phyloP scores from a whole-genome alignment of 2,888 invertebrate species.

The Brassicogethes aeneus region DNA sequence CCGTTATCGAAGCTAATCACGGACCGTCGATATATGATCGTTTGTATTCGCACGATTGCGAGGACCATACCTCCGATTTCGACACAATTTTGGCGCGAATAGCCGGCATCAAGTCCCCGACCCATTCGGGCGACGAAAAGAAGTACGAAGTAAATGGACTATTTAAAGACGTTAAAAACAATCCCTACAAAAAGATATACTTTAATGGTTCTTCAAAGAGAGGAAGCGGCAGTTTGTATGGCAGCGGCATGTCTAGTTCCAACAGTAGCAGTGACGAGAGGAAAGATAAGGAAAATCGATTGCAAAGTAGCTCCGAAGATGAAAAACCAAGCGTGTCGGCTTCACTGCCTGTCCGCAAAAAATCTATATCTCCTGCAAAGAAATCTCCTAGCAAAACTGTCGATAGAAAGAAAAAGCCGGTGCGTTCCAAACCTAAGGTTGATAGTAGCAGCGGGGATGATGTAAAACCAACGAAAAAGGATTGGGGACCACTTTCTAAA shows the following conservation, averaged over 20 bases:
- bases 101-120: slow-evolving; percentile 50
- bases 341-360: slow-evolving; percentile 35
- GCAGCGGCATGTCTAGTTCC: slow-evolving; percentile 50
- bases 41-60: slow-evolving; percentile 65
- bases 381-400: slow-evolving; percentile 22
- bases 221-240: slow-evolving; percentile 54
- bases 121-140: slow-evolving; percentile 50
- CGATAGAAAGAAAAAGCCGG: slow-evolving; percentile 32
- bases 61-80: slow-evolving; percentile 60
- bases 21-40: slow-evolving; percentile 86
- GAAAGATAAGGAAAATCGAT: slow-evolving; percentile 39
- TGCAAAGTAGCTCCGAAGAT: slow-evolving; percentile 43
- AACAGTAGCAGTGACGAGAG: slow-evolving; percentile 41
- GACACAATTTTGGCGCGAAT: slow-evolving; percentile 60
- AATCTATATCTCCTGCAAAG: slow-evolving; percentile 20
- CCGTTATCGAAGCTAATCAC: slow-evolving; percentile 81
- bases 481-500: slow-evolving; percentile 34
- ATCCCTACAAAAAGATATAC: slow-evolving; percentile 68
- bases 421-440: slow-evolving; percentile 33
- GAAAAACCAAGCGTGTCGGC: slow-evolving; percentile 43
- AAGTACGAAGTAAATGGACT: slow-evolving; percentile 63
- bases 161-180: slow-evolving; percentile 47
- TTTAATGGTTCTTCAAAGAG: slow-evolving; percentile 63
- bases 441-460: slow-evolving; percentile 59
- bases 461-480: slow-evolving; percentile 40